Percentiles rank a stretch among this genome's conserved stretches.
Evolutionary conservation across 2,888 invertebrate species (phyloP).

Genomic region (Gnatocerus cornutus): DNA sequence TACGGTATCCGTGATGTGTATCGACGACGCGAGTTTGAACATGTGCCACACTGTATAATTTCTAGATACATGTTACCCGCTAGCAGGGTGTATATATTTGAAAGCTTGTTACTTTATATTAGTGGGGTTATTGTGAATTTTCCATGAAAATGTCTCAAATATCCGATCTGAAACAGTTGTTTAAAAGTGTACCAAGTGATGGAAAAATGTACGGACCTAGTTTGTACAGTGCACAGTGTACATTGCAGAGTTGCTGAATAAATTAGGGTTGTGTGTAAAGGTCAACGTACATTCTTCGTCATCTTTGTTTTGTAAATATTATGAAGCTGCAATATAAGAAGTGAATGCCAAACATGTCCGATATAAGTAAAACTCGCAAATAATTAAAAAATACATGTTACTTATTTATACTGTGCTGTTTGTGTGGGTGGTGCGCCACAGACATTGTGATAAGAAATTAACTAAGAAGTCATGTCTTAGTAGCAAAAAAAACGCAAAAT

Average conservation of each 20-base stretch:
- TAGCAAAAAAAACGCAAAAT: conserved; percentile 62
- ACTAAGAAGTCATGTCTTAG: conserved; percentile 69
- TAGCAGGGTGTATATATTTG: conserved; percentile 35
- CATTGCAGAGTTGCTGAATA: conserved; percentile 44
- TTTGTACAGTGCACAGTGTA: conserved; percentile 51
- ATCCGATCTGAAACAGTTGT: conserved; percentile 36
- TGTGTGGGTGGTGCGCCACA: conserved; percentile 69
- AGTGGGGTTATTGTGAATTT: conserved; percentile 47
- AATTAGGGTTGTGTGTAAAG: conserved; percentile 47
- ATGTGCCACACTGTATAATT: conserved; percentile 39
- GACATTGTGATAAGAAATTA: conserved; percentile 71
- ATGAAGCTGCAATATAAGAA: conserved; percentile 64
- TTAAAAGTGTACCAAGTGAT: conserved; percentile 38
- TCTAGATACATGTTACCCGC: conserved; percentile 30
- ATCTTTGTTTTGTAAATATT: conserved; percentile 58
- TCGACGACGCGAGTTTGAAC: conserved; percentile 7
- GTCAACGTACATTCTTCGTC: conserved; percentile 43
- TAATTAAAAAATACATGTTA: conserved; percentile 68
- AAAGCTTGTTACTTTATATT: conserved; percentile 43
- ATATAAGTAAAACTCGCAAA: conserved; percentile 68
- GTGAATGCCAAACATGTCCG: conserved; percentile 67
- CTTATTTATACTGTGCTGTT: conserved; percentile 72
- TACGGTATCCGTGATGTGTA: conserved; percentile 11
- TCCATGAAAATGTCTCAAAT: conserved; percentile 50
- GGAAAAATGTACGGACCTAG: conserved; percentile 47